Evolutionary conservation across 2,113 vertebrate genomes (phyloP), one percentile per base, ranked within the genome.

Genomic region (Alethe castanea): DNA sequence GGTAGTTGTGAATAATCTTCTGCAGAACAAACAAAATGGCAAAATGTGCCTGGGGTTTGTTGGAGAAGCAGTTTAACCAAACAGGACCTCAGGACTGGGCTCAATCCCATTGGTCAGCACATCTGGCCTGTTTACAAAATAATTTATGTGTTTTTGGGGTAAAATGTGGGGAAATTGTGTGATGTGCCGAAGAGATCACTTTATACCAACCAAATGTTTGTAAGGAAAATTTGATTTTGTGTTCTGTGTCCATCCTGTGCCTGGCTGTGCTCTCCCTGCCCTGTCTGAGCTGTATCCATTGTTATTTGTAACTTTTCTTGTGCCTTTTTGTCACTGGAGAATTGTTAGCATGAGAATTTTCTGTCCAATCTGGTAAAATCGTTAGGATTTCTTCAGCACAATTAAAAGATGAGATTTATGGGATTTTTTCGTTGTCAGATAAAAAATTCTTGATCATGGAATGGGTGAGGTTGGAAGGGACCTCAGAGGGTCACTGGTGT

Each of bases 391-490:
- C 74, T 90, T 73, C 53, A 66, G 70, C 28, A 38, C 28, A 22
- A 97, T 94, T 97, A 96, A 97, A 97, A 76, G 8, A 84, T 86
- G 1, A 25, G 50, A 57, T 93, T 95, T 76, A 9, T 86, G 28
- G 14, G 14, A 4, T 50, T 47, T 50, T 77, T 9, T 33, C 4
- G 36, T 48, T 94, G 61, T 94, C 2, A 2, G 60, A 28, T 5
- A 2, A 64, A 5, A 2, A 64, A 5, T 81, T 10, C 10, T 74
- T 78, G 33, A 18, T 48, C 9, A 3, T 5, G 4, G 25, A 20
- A 1, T 18, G 40, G 83, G 72, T 5, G 14, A 36, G 45, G 36
- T 5, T 28, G 33, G 65, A 5, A 20, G 42, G n/a, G 84, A 38
- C 23, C 28, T 1, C 54, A 7, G 84, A 0, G 84, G 8, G 38